Percentiles rank a stretch among this genome's conserved stretches.
phyloP scores from a whole-genome alignment of 2,888 invertebrate genomes.

The Trachelus tabidus region DNA sequence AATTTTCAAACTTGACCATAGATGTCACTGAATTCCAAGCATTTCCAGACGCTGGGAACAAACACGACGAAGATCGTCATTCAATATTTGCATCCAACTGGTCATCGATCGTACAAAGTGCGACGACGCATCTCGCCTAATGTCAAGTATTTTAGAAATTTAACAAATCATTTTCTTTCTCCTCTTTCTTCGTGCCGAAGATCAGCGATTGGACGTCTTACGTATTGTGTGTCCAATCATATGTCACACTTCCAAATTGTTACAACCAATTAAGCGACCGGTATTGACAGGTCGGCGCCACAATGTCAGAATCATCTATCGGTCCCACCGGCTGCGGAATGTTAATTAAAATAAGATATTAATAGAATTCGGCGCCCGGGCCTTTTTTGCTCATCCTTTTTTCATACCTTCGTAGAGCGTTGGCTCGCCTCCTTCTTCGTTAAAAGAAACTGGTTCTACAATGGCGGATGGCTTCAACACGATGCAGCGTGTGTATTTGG shows the following conservation, averaged over 20 bases:
- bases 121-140: not conserved
- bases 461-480: constrained; percentile 50
- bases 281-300: not conserved
- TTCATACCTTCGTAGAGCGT: constrained; percentile 31
- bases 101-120: not conserved
- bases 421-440: constrained; percentile 22
- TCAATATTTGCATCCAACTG: not conserved
- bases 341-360: not conserved
- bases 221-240: not conserved
- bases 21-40: not conserved
- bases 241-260: not conserved
- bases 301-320: not conserved
- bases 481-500: constrained; percentile 41
- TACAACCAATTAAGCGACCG: not conserved
- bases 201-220: not conserved
- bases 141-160: not conserved
- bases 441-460: constrained; percentile 52
- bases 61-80: not conserved
- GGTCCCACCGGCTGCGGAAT: not conserved
- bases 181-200: not conserved
- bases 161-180: not conserved
- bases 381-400: constrained; percentile 30
- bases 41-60: not conserved
- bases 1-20: not conserved
- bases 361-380: constrained; percentile 28